Evolutionary conservation across 2,113 vertebrate species (phyloP).

Genomic region (Ochotona curzoniae): DNA sequence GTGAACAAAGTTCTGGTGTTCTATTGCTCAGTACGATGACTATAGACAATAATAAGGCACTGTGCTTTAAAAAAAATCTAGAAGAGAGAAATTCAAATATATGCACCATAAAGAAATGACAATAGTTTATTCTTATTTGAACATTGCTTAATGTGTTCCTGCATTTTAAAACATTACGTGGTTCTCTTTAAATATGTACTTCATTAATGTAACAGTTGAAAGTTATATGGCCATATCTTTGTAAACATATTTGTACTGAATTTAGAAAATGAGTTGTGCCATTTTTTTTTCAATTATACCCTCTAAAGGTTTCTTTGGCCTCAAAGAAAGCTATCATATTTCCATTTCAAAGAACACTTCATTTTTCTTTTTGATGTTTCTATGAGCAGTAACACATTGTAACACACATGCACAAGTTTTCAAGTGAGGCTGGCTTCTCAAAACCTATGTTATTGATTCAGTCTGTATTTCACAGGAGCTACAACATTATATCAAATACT

Average conservation of each 20-base stretch:
- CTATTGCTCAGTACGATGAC: too few species aligned
- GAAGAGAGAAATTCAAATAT: too few species aligned
- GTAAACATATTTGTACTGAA: not conserved
- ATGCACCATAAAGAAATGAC: too few species aligned
- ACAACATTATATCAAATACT: not conserved
- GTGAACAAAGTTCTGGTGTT: too few species aligned
- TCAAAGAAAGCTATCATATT: not conserved
- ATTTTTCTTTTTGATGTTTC: not conserved
- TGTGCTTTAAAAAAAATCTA: too few species aligned
- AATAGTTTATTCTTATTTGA: too few species aligned
- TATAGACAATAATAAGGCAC: too few species aligned
- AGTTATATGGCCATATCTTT: not conserved
- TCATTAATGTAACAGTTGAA: too few species aligned
- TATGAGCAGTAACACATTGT: not conserved
- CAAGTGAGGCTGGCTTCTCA: not conserved
- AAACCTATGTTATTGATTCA: conserved; percentile 33
- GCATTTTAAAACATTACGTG: too few species aligned
- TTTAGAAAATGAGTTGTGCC: not conserved
- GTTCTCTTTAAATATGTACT: too few species aligned
- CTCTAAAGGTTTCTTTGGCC: not conserved
- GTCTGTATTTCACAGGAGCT: not conserved
- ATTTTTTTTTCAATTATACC: not conserved
- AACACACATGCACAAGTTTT: not conserved
- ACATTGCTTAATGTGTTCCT: too few species aligned
- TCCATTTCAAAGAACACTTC: not conserved